A percentile compares a stretch with the other conserved stretches of the same genome.
These are phyloP conservation scores for Regulus satrapa DNA, from an alignment of 2,113 vertebrate species.

Conservation along the genomic window DNA sequence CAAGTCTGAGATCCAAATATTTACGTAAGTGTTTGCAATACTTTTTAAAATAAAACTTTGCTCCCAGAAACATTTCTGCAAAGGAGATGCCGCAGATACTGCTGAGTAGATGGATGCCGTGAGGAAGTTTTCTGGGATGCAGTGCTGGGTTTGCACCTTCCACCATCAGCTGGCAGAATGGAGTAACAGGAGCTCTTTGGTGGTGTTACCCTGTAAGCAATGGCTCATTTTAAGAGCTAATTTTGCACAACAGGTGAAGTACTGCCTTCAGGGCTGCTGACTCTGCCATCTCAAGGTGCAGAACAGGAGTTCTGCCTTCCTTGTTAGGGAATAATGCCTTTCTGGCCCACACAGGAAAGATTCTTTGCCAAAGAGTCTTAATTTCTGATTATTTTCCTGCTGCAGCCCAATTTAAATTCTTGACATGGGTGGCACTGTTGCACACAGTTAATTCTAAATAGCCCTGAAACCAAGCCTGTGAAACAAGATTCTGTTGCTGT, in stretches of 20 bases:
- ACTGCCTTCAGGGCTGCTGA: neutral
- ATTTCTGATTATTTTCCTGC: neutral
- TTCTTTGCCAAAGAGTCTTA: neutral
- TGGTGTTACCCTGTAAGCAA: neutral
- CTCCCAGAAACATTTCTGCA: neutral
- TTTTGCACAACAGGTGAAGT: neutral
- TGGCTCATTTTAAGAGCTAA: neutral
- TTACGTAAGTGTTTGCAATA: neutral
- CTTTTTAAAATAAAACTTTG: neutral
- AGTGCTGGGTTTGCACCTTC: neutral
- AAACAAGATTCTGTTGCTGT: neutral
- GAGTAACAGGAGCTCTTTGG: neutral
- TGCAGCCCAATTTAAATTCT: neutral
- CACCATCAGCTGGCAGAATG: neutral
- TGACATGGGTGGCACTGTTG: neutral
- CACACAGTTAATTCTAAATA: neutral
- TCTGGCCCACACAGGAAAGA: neutral
- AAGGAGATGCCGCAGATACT: neutral
- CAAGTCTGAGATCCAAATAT: neutral
- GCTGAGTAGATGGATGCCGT: neutral
- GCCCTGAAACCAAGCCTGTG: neutral
- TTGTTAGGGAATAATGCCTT: neutral
- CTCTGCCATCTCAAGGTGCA: neutral
- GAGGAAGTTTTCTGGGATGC: neutral
- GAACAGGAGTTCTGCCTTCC: neutral